phyloP scores from a whole-genome alignment of 1,140 invertebrate species.

The Panulirus ornatus region DNA sequence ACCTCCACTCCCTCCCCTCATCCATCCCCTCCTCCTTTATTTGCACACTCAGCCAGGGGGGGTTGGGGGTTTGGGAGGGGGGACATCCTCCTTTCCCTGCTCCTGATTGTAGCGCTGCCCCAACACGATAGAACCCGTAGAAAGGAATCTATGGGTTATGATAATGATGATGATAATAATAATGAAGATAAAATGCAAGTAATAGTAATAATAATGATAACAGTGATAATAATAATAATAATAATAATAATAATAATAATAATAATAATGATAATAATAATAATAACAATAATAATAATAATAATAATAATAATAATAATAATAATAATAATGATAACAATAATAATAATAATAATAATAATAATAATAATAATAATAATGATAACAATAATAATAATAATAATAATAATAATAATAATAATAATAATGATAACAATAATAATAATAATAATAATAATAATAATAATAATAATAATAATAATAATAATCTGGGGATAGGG shows the following conservation, averaged over 20 bases:
- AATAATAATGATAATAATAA: not conserved
- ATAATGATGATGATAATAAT: constrained; percentile 26
- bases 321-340: not conserved
- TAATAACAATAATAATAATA: not conserved
- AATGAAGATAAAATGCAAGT: not conserved
- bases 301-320: constrained; percentile 19
- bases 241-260: not conserved
- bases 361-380: not conserved
- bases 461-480: too few species aligned
- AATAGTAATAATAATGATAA: not conserved
- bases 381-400: constrained; percentile 1
- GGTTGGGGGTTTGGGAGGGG: too few species aligned
- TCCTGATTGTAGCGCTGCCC: too few species aligned
- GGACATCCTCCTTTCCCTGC: too few species aligned
- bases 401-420: constrained; percentile 6
- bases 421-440: not conserved
- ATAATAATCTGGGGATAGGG: too few species aligned
- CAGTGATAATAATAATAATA: not conserved
- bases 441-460: not conserved
- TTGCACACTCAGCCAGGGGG: too few species aligned
- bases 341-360: constrained; percentile 3
- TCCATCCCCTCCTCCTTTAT: too few species aligned
- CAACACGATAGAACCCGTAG: too few species aligned
- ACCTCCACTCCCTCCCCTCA: too few species aligned
- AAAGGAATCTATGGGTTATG: not conserved